phyloP scores from a whole-genome alignment of 2,888 invertebrate genomes.

The Ethmia dodecea region DNA sequence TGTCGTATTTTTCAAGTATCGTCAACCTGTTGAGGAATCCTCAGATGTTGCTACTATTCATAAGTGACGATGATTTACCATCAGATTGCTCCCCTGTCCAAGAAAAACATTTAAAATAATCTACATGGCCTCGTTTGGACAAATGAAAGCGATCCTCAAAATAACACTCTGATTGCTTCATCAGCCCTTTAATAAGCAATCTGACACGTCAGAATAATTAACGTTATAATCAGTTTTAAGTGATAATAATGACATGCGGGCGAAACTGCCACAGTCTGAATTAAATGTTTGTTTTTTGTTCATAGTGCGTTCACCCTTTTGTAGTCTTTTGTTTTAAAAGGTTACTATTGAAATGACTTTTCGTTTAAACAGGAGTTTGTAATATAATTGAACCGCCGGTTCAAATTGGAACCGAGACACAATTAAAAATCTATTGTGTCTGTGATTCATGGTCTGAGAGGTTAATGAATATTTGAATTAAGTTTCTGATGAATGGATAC shows the following conservation, averaged over 20 bases:
- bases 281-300: conserved; percentile 49
- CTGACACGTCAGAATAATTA: conserved; percentile 67
- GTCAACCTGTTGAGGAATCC: no score
- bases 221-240: conserved; percentile 65
- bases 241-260: conserved; percentile 73
- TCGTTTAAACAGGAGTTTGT: background rate
- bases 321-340: conserved; percentile 16
- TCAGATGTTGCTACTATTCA: no score
- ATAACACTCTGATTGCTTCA: conserved; percentile 45
- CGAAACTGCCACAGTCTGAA: conserved; percentile 16
- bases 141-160: conserved; percentile 10
- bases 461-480: no score
- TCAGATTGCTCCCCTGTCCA: no score
- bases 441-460: no score
- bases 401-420: no score
- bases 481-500: no score
- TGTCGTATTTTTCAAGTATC: no score
- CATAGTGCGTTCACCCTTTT: conserved; percentile 53
- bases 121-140: background rate
- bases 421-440: no score
- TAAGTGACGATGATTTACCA: no score
- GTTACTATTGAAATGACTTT: background rate
- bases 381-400: no score
- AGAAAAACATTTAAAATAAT: background rate
- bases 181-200: conserved; percentile 61